Evolutionary conservation across 2,888 invertebrate species (phyloP).

Genomic region (Stenoptilia bipunctidactyla): DNA sequence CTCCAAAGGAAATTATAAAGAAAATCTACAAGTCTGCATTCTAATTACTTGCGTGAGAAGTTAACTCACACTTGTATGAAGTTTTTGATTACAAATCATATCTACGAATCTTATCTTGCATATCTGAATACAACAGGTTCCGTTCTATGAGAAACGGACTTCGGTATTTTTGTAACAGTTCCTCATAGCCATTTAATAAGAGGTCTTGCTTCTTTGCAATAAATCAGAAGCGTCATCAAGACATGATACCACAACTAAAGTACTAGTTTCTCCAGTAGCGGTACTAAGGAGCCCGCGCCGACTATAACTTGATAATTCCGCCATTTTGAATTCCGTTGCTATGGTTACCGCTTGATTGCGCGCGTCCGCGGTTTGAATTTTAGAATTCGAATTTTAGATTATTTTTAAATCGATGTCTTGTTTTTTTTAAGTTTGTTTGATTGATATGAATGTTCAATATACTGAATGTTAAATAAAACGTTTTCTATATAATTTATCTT

Average conservation of each 20-base stretch:
- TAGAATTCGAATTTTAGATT: too few species aligned
- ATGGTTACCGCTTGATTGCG: conserved; percentile 39
- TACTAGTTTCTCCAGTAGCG: conserved; percentile 22
- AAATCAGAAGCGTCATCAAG: not conserved
- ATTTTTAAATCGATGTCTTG: too few species aligned
- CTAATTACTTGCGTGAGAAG: too few species aligned
- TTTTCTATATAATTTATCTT: too few species aligned
- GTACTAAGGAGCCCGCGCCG: conserved; percentile 17
- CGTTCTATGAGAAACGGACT: not conserved
- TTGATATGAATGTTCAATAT: too few species aligned
- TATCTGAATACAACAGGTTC: not conserved
- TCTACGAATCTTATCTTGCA: not conserved
- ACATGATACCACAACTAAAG: conserved; percentile 1
- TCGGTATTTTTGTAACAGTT: not conserved
- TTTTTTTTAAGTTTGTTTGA: too few species aligned
- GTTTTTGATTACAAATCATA: too few species aligned
- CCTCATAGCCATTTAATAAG: not conserved
- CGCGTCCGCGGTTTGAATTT: conserved; percentile 27
- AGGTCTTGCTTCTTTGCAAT: conserved; percentile 1
- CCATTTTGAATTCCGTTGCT: conserved; percentile 55
- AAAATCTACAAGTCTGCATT: too few species aligned
- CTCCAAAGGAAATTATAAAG: too few species aligned
- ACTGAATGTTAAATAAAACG: too few species aligned
- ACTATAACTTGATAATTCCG: conserved; percentile 43
- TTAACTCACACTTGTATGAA: too few species aligned